phyloP scores from a whole-genome alignment of 2,113 vertebrate species.

The Cyprinodon tularosa region DNA sequence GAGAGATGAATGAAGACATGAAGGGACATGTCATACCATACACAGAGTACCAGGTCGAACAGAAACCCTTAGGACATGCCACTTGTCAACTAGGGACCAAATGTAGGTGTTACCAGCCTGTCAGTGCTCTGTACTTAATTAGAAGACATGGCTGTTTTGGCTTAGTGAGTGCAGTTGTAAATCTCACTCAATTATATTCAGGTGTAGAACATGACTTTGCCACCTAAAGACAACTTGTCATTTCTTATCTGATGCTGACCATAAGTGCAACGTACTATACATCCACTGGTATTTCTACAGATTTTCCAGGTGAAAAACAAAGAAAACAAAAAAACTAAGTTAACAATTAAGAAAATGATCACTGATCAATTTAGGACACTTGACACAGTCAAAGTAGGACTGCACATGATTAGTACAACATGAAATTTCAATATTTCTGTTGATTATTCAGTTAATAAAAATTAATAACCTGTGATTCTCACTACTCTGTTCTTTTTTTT shows the following conservation, averaged over 20 bases:
- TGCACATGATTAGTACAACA: not conserved
- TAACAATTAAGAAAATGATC: not conserved
- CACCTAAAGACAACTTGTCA: conserved; percentile 63
- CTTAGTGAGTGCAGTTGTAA: conserved; percentile 65
- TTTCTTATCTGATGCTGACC: conserved; percentile 63
- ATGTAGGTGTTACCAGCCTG: conserved; percentile 77
- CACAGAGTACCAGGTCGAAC: conserved; percentile 67
- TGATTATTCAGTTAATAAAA: no score
- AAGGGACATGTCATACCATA: conserved; percentile 69
- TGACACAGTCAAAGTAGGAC: not conserved
- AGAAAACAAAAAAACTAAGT: not conserved
- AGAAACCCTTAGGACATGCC: conserved; percentile 75
- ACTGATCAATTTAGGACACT: not conserved
- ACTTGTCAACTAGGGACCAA: conserved; percentile 75
- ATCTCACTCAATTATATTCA: conserved; percentile 73
- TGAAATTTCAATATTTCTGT: no score
- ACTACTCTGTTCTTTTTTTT: no score
- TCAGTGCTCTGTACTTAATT: conserved; percentile 76
- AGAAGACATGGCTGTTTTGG: conserved; percentile 69
- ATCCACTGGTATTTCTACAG: conserved; percentile 32
- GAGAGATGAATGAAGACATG: conserved; percentile 71
- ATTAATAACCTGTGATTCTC: no score
- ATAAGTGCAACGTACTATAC: conserved; percentile 56
- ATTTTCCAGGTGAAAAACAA: not conserved
- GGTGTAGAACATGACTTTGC: conserved; percentile 62